Conservation (phyloP, 1,140 invertebrate genomes). For the Eciton burchellii region DNA sequence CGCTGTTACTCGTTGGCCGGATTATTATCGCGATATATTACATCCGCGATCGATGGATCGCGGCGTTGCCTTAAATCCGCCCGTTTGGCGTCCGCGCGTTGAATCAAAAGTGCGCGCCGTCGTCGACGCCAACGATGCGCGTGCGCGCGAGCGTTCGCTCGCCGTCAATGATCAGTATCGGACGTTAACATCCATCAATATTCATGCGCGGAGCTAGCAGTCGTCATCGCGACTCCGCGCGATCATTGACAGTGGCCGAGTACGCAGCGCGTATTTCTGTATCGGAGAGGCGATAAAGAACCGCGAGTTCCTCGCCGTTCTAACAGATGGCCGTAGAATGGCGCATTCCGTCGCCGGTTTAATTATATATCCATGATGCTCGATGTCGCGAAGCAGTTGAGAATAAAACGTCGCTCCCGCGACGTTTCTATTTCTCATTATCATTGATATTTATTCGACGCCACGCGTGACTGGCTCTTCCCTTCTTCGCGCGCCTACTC, state of each 20-base stretch:
- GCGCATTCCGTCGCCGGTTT: background rate
- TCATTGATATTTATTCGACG: background rate
- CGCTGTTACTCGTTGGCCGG: conserved; percentile 64
- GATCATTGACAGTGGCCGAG: background rate
- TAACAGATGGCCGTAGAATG: conserved; percentile 51
- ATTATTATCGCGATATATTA: conserved; percentile 66
- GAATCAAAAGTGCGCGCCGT: conserved; percentile 66
- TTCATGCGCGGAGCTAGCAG: conserved; percentile 41
- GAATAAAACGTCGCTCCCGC: background rate
- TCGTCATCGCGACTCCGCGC: conserved; percentile 2
- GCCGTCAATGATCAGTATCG: conserved; percentile 19
- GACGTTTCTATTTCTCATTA: background rate
- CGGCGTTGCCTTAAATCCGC: conserved; percentile 42
- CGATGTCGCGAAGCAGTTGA: background rate
- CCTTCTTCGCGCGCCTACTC: conserved; percentile 4
- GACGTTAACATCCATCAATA: conserved; percentile 32
- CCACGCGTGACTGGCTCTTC: background rate
- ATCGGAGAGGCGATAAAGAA: no score
- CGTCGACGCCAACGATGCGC: conserved; percentile 3
- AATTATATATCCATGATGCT: background rate
- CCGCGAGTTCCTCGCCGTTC: conserved; percentile 22
- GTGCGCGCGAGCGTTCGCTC: background rate
- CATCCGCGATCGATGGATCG: conserved; percentile 58
- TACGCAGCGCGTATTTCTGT: conserved; percentile 8
- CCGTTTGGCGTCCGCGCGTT: background rate